A percentile compares a stretch with the other conserved stretches of the same genome.
Conservation (phyloP, 2,113 vertebrate genomes). For the Campylomormyrus tamandua region DNA sequence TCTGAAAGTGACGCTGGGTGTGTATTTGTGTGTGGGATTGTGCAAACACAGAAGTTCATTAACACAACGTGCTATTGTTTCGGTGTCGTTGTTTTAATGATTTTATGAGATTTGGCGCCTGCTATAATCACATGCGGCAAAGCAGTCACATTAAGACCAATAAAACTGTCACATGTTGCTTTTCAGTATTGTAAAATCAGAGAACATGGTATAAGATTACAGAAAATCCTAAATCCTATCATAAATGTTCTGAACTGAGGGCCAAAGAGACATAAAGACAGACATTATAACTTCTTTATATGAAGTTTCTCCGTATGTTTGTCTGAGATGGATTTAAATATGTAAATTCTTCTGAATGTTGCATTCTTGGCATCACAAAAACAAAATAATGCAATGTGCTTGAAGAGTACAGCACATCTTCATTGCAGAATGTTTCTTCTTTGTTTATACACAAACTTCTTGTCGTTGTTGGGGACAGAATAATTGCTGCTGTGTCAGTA, state of each 20-base stretch:
- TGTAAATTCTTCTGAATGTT: not conserved
- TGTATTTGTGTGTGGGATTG: not conserved
- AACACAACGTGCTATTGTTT: slow-evolving; percentile 8
- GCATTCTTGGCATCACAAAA: not conserved
- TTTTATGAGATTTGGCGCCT: not conserved
- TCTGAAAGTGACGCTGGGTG: not conserved
- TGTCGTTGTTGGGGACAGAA: not conserved
- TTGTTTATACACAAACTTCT: not conserved
- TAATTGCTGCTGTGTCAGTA: not conserved
- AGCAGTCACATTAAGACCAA: not conserved
- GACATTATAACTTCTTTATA: not conserved
- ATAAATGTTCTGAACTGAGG: not conserved
- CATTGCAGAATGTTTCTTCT: not conserved
- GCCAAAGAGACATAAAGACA: not conserved
- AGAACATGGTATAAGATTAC: not conserved
- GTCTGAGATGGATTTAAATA: not conserved
- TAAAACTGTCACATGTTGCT: not conserved
- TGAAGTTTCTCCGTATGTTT: not conserved
- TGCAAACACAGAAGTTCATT: not conserved
- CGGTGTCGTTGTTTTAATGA: not conserved
- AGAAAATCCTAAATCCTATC: not conserved
- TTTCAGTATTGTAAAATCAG: not conserved
- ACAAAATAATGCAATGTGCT: not conserved
- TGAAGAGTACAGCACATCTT: not conserved
- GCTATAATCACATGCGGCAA: not conserved